These are phyloP conservation scores for Cryptocheilus praepositus DNA, from an alignment of 2,888 invertebrate species.

Conservation along the genomic window DNA sequence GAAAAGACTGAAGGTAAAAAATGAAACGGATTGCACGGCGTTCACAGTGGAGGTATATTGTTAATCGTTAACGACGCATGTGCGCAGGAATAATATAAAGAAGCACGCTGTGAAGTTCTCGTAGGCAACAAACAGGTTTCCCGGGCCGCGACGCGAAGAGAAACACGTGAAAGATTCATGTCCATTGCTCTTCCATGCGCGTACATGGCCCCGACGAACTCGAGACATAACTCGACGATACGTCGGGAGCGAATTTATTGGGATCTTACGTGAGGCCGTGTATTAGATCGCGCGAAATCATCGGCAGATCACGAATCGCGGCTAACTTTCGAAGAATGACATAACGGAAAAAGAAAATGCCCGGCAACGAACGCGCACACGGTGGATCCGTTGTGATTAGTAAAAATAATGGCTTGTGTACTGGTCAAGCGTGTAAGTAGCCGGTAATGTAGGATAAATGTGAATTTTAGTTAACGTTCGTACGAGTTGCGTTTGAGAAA, in stretches of 20 bases:
- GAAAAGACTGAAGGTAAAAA: too few relatives aligned
- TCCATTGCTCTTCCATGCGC: conserved; percentile 2
- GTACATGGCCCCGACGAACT: conserved; percentile 8
- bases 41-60: too few relatives aligned
- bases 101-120: not conserved
- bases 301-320: not conserved
- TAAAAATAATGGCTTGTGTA: too few relatives aligned
- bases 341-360: too few relatives aligned
- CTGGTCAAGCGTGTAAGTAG: too few relatives aligned
- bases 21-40: too few relatives aligned
- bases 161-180: conserved; percentile 14
- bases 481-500: too few relatives aligned
- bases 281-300: not conserved
- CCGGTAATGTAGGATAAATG: too few relatives aligned
- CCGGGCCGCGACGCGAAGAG: conserved; percentile 8
- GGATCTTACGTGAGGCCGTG: conserved; percentile 24
- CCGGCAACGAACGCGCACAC: too few relatives aligned
- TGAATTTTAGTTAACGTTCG: too few relatives aligned
- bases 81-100: not conserved
- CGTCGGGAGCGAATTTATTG: conserved; percentile 28
- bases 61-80: not conserved
- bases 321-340: too few relatives aligned
- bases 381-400: too few relatives aligned
- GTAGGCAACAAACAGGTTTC: conserved; percentile 31
- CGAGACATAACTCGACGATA: conserved; percentile 12